Conservation (phyloP, 2,113 vertebrate genomes). For the Paramormyrops kingsleyae region DNA sequence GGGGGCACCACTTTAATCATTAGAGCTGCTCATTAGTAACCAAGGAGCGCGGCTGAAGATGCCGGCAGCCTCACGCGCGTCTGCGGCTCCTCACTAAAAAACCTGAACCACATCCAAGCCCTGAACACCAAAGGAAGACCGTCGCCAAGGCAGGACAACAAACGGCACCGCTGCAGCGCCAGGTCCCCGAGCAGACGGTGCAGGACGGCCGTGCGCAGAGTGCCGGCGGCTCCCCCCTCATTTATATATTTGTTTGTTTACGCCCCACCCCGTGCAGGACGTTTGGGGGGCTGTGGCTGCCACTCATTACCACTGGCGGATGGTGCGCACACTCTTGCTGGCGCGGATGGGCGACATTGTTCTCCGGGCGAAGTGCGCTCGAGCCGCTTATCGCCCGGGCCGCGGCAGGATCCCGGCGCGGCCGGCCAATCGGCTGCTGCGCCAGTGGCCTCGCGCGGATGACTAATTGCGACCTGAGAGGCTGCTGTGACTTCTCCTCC, state of each 20-base stretch:
- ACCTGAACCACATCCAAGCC: not conserved
- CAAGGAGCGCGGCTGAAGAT: not conserved
- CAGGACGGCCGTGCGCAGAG: slow-evolving; percentile 23
- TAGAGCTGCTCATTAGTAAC: not conserved
- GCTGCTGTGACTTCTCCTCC: slow-evolving; percentile 19
- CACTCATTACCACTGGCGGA: not conserved
- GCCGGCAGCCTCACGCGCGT: not conserved
- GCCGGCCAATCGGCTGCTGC: slow-evolving; percentile 30
- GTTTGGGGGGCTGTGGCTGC: not conserved
- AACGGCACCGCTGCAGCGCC: slow-evolving; percentile 29
- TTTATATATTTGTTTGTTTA: slow-evolving; percentile 3
- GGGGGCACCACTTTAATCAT: not conserved
- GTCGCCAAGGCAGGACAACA: slow-evolving; percentile 36
- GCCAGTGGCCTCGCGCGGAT: slow-evolving; percentile 27
- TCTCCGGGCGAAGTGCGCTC: slow-evolving; percentile 10
- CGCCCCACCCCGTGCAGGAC: not conserved
- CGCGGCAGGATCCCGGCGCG: slow-evolving; percentile 19
- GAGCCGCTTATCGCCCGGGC: slow-evolving; percentile 21
- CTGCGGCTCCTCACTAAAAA: not conserved
- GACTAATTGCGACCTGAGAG: slow-evolving; percentile 39
- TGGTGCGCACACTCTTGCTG: not conserved
- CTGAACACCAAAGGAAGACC: not conserved
- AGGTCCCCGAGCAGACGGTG: slow-evolving; percentile 41
- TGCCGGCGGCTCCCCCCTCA: not conserved
- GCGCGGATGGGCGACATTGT: not conserved